Evolutionary conservation across 2,113 vertebrate genomes (phyloP), one percentile per base, ranked within the genome.

Genomic region (Rutilus rutilus): DNA sequence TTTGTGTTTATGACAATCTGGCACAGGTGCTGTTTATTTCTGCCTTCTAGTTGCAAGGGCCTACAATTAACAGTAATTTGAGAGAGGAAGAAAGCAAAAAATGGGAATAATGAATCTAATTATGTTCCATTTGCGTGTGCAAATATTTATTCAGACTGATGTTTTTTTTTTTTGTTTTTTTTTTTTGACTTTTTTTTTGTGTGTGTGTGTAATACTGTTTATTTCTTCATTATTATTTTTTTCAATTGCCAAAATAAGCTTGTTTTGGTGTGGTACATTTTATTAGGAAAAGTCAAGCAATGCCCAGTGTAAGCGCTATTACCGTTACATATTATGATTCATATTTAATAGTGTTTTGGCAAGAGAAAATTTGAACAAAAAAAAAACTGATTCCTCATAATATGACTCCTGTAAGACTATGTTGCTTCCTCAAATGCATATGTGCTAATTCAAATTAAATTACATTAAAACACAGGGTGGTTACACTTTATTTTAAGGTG

Each of bases 11-110:
- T 90, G 85, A 67, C 62, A 23, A 52, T 8, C 36, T 65, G 77
- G 76, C 82, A 9, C 89, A 67, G 60, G 73, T 83, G 82, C 88
- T 88, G 90, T 90, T 89, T 88, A 85, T 90, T 23, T 85, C 64
- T 83, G 45, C 77, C 23, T 88, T 93, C 89, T 89, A 91, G 89
- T 90, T 89, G 87, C 90, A 92, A 93, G 64, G 12, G 39, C 36
- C 82, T 42, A n/a, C 81, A 78, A 50, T 94, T 93, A 92, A 14
- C 87, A 85, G 77, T 92, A 89, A 93, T 93, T 91, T 90, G 79
- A 91, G 83, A 93, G 94, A 93, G 91, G 92, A 94, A 88, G 92
- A 84, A 93, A 92, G 88, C 86, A 79, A 89, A 91, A 81, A 57
- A 64, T 5, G 36, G 4, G 7, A 65, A 85, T 93, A 86, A 92